Base-by-base conservation (phyloP, 2,113 vertebrate genomes). In the Saccopteryx bilineata region DNA sequence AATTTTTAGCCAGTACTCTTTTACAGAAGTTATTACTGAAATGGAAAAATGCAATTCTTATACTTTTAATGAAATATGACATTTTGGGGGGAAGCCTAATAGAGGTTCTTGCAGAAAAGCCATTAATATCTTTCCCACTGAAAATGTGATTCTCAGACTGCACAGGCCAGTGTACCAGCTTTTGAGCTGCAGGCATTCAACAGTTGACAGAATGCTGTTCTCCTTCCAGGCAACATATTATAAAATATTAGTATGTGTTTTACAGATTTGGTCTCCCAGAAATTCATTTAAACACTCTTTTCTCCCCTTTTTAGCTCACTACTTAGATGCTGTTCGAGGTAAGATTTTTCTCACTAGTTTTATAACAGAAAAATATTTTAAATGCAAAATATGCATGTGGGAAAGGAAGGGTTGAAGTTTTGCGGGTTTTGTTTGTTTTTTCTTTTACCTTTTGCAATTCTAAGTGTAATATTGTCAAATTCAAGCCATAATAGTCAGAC, bases 261-360 rank as follows among this genome's bases (percentile, higher is more conserved):
- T 93, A 93, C 96, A 76, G 92, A 96, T 98, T 97, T 96, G 69
- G 81, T 98, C 96, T 94, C 79, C 65, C 94, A 97, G 95, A 98
- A 98, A 96, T 97, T 96, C 93, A 97, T 96, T 98, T 92, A 95
- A 97, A 98, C 96, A 96, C 93, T 98, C 96, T 97, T 97, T 94
- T 87, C 90, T 54, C 96, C 90, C 95, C 90, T 97, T 98, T 97
- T 97, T 97, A 98, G 98, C 98, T 98, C 98, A 98, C 98, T 98
- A 98, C 97, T 98, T 98, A 98, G 98, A 98, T 98, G 98, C 98
- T 93, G 98, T 98, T 94, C 96, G 97, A 99, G 98, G 98, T 98
- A 98, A 98, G 98, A 93, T 95, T 90, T 93, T 98, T 96, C 75
- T 5, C 94, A 93, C 92, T 83, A 90, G 66, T 92, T 82, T 96